Percentiles rank a stretch among this genome's conserved stretches.
Conservation (phyloP, 2,113 vertebrate species). For the Pteropus alecto region DNA sequence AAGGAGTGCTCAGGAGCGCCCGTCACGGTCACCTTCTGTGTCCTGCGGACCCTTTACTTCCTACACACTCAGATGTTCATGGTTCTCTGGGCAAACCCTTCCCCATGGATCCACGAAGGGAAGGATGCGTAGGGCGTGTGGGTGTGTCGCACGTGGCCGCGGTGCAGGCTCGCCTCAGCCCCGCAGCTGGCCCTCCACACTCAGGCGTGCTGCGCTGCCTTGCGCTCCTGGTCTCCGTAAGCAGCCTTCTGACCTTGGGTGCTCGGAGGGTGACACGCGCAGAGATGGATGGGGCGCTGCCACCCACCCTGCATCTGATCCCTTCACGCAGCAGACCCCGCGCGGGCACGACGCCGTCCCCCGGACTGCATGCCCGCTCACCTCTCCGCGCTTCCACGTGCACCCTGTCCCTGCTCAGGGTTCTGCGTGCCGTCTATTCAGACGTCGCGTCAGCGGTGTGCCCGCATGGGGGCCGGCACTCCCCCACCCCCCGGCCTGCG, state of each 20-base stretch:
- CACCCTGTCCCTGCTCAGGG: not conserved
- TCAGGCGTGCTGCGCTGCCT: accelerated
- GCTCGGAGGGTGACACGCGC: too few relatives aligned
- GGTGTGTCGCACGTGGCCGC: accelerated
- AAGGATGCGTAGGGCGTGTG: too few relatives aligned
- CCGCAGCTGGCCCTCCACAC: too few relatives aligned
- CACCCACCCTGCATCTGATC: too few relatives aligned
- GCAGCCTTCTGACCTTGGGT: not conserved
- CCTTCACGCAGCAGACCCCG: too few relatives aligned
- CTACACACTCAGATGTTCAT: accelerated
- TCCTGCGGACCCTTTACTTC: not conserved
- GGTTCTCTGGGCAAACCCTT: accelerated
- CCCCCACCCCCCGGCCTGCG: accelerated
- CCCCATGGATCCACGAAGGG: not conserved
- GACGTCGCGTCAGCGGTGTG: not conserved
- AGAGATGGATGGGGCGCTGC: too few relatives aligned
- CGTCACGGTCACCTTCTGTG: not conserved
- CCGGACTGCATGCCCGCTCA: accelerated
- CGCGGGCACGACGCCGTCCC: not conserved
- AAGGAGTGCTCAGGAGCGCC: not conserved
- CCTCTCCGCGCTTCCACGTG: not conserved
- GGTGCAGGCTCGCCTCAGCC: not conserved
- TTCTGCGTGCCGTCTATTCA: accelerated
- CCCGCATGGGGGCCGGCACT: too few relatives aligned
- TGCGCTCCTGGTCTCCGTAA: not conserved